Evolutionary conservation across 2,113 vertebrate genomes (phyloP).

Genomic region (Eira barbara): DNA sequence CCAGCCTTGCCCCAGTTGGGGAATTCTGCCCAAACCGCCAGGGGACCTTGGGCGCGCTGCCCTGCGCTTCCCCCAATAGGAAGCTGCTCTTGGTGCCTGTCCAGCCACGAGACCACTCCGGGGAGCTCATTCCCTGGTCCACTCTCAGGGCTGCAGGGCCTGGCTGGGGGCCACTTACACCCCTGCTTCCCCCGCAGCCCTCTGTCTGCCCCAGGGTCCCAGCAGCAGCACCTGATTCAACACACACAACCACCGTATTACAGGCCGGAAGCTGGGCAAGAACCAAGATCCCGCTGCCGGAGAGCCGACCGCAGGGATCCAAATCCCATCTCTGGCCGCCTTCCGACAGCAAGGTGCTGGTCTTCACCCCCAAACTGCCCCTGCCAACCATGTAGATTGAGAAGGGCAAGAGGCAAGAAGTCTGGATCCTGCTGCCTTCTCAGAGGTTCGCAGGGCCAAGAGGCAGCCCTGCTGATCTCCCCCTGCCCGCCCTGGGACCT

Average conservation of each 20-base stretch:
- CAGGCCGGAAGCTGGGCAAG: background rate
- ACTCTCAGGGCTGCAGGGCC: background rate
- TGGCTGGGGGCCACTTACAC: background rate
- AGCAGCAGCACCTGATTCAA: background rate
- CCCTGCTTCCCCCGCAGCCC: background rate
- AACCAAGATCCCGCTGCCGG: background rate
- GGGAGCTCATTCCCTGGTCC: background rate
- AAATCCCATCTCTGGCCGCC: background rate
- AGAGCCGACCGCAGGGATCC: background rate
- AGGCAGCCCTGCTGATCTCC: background rate
- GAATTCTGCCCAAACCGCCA: background rate
- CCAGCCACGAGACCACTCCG: background rate
- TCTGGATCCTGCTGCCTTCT: background rate
- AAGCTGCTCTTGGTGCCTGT: background rate
- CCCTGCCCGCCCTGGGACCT: background rate
- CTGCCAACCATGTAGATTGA: background rate
- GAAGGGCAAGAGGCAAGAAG: background rate
- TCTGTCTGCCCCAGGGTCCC: background rate
- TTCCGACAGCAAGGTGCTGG: background rate
- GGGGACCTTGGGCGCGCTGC: background rate
- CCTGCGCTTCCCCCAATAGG: background rate
- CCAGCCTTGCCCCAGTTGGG: background rate
- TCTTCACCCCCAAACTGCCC: background rate
- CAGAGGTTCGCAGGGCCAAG: background rate
- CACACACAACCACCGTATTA: background rate